These are phyloP conservation scores for Bungarus multicinctus DNA, from an alignment of 2,113 vertebrate genomes.

Conservation along the genomic window DNA sequence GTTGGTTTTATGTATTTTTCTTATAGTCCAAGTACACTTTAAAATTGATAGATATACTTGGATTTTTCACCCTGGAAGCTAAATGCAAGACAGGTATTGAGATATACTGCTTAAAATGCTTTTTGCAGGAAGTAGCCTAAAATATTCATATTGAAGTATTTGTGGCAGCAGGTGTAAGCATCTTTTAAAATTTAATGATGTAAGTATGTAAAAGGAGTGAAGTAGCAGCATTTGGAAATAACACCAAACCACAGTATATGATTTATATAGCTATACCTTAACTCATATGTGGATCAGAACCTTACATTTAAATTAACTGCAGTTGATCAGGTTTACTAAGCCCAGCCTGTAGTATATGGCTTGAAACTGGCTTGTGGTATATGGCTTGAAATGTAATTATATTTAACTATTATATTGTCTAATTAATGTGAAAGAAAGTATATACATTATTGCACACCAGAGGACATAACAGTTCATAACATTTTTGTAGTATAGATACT, in stretches of 20 bases:
- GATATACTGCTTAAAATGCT: not conserved
- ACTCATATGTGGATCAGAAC: not conserved
- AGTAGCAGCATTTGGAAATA: not conserved
- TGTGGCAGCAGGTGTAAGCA: not conserved
- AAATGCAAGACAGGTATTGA: not conserved
- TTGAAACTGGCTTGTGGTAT: not conserved
- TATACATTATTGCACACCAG: not conserved
- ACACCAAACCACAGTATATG: not conserved
- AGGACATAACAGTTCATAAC: not conserved
- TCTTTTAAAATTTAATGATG: not conserved
- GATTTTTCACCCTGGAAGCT: slow-evolving; percentile 32
- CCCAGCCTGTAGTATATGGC: not conserved
- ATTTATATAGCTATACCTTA: not conserved
- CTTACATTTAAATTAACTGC: not conserved
- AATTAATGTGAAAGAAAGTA: not conserved
- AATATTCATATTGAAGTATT: not conserved
- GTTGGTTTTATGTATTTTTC: not conserved
- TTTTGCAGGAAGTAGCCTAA: not conserved
- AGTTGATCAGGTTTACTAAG: not conserved
- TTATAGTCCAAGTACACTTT: not conserved
- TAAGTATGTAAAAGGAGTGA: slow-evolving; percentile 14
- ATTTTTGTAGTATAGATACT: not conserved
- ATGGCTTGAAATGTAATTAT: not conserved
- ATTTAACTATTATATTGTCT: not conserved
- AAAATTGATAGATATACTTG: not conserved